Percentiles rank a stretch among this genome's conserved stretches.
Evolutionary conservation across 2,113 vertebrate species (phyloP).

Genomic region (Clarias batrachus): DNA sequence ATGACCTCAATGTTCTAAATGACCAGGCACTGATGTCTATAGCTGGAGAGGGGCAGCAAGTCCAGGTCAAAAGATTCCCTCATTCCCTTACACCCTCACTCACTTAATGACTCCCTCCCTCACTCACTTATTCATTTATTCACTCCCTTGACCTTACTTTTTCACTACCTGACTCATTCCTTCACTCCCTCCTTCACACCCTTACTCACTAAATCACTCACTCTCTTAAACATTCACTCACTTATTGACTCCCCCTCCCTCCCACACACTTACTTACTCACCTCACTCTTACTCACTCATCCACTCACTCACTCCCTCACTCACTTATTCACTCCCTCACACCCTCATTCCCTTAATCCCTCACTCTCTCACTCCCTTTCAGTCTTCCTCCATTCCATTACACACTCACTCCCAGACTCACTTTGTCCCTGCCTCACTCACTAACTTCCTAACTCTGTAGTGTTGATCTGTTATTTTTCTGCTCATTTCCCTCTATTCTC

Average conservation of each 20-base stretch:
- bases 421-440: neutral
- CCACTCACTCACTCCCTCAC: neutral
- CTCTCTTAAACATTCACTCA: neutral
- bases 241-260: neutral
- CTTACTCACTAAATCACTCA: neutral
- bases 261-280: neutral
- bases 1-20: too few species aligned
- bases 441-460: neutral
- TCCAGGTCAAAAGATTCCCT: neutral
- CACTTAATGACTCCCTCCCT: neutral
- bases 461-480: constrained; percentile 41
- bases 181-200: fast-evolving
- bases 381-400: neutral
- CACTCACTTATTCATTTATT: neutral
- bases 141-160: neutral
- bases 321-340: neutral
- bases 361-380: neutral
- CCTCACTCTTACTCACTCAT: neutral
- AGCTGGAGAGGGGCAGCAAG: too few species aligned
- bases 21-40: too few species aligned
- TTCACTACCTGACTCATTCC: fast-evolving
- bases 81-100: neutral
- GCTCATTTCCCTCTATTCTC: constrained; percentile 67
- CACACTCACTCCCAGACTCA: neutral
- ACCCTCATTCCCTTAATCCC: neutral